Evolutionary conservation across 1,140 invertebrate species (phyloP).

Genomic region (Cotesia typhae): DNA sequence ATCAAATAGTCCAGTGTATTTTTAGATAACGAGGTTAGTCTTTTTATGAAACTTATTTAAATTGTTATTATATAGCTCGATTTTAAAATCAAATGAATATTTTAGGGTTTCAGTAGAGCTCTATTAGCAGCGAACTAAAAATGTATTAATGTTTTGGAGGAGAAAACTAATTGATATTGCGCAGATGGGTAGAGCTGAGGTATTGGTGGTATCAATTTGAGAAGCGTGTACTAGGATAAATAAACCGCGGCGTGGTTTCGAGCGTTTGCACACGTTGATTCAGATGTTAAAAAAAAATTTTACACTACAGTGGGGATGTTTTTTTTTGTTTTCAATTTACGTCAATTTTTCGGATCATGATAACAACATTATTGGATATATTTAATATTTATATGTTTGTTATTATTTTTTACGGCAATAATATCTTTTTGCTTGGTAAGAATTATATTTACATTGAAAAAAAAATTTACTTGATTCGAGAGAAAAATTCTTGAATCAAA

Average conservation of each 20-base stretch:
- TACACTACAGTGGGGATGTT: background rate
- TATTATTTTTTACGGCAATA: too few species aligned
- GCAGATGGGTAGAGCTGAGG: constrained; percentile 41
- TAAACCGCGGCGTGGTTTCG: constrained; percentile 37
- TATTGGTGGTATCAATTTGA: constrained; percentile 50
- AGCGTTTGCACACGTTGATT: constrained; percentile 50
- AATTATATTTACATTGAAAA: too few species aligned
- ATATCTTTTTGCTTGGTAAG: too few species aligned
- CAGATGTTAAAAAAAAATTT: constrained; percentile 42
- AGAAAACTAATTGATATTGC: constrained; percentile 47
- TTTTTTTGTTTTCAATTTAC: background rate
- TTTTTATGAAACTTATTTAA: too few species aligned
- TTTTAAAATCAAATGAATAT: background rate
- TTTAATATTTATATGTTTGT: too few species aligned
- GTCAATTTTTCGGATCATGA: background rate
- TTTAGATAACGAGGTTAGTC: too few species aligned
- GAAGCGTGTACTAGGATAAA: constrained; percentile 42
- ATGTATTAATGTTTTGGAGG: constrained; percentile 11
- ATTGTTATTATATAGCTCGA: background rate
- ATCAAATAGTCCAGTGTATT: too few species aligned
- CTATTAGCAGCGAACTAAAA: background rate
- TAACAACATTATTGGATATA: background rate
- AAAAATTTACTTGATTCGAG: too few species aligned
- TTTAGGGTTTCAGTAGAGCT: background rate
- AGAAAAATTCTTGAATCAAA: too few species aligned